phyloP scores from a whole-genome alignment of 2,797 vertebrate genomes.

The Galagoides demidoff region DNA sequence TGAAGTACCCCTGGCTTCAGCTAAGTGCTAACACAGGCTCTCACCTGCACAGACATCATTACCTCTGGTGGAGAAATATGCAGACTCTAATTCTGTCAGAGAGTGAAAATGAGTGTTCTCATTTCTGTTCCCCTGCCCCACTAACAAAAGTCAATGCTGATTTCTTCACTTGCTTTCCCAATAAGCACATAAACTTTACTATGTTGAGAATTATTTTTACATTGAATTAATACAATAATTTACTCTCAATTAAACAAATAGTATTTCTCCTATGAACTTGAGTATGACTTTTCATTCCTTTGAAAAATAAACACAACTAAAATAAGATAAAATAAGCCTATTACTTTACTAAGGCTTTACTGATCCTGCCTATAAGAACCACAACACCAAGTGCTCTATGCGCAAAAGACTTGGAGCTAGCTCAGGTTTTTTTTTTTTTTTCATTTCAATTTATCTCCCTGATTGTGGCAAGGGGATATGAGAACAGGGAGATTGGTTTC shows the following conservation, averaged over 20 bases:
- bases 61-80: neutral
- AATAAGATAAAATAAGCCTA: slow-evolving; percentile 32
- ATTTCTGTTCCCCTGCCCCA: neutral
- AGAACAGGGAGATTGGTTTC: neutral
- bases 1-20: neutral
- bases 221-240: slow-evolving; percentile 1
- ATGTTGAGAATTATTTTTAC: neutral
- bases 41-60: neutral
- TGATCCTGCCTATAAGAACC: neutral
- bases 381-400: neutral
- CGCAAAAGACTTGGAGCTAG: neutral
- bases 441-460: neutral
- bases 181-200: neutral
- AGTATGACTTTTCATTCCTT: neutral
- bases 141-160: neutral
- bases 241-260: neutral
- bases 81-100: slow-evolving; percentile 5
- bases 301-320: neutral
- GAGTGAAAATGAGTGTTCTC: neutral
- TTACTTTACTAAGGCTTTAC: slow-evolving; percentile 12
- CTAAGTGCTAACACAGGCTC: slow-evolving; percentile 6
- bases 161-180: neutral
- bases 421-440: slow-evolving; percentile 4
- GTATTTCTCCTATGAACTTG: neutral
- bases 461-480: neutral